Conservation (phyloP, 2,797 vertebrate species). For the Spinibarbus caldwelli region DNA sequence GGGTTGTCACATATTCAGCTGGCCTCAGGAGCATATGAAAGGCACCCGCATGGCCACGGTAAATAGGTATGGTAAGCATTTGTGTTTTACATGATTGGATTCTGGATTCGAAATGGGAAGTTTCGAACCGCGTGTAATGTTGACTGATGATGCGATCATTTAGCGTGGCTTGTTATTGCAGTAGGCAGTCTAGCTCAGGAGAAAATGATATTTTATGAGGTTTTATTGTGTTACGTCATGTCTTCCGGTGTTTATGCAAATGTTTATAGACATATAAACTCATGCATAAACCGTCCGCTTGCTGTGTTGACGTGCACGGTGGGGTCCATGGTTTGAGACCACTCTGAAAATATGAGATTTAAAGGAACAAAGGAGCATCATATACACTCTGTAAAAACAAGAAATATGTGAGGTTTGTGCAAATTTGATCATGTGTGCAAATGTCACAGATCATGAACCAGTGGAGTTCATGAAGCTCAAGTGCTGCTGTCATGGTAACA, state of each 20-base stretch:
- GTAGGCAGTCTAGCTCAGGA: slow-evolving; percentile 9
- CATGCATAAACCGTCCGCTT: neutral
- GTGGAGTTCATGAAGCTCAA: no score
- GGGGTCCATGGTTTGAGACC: neutral
- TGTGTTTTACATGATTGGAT: slow-evolving; percentile 40
- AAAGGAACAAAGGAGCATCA: neutral
- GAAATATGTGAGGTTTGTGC: neutral
- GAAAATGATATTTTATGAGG: slow-evolving; percentile 22
- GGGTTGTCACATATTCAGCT: slow-evolving; percentile 39
- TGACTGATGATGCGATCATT: slow-evolving; percentile 30
- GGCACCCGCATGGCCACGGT: slow-evolving; percentile 8
- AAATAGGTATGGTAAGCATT: slow-evolving; percentile 34
- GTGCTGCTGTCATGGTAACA: neutral
- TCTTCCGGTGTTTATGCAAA: slow-evolving; percentile 27
- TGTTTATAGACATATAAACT: slow-evolving; percentile 26
- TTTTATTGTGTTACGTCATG: slow-evolving; percentile 38
- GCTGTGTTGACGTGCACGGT: neutral
- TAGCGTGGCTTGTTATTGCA: neutral
- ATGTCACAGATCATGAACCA: neutral
- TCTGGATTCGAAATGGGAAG: slow-evolving; percentile 2
- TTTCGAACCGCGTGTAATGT: neutral
- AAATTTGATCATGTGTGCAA: neutral
- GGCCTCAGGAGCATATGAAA: slow-evolving; percentile 38
- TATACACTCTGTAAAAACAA: neutral
- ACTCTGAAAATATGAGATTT: neutral